These are phyloP conservation scores for Anoncus sp. DNA, from an alignment of 2,888 invertebrate species.

Conservation along the genomic window DNA sequence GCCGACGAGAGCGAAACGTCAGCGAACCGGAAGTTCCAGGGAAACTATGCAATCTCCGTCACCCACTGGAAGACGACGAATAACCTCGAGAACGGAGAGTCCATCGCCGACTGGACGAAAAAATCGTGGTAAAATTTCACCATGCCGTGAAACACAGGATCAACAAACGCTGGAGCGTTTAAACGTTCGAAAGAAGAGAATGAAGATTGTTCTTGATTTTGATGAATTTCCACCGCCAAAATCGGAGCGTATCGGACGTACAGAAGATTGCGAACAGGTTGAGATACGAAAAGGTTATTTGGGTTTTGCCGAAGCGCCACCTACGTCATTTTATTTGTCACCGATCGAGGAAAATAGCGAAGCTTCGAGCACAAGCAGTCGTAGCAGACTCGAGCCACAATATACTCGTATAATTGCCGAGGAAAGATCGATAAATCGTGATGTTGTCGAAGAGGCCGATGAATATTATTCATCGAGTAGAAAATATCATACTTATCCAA, in stretches of 20 bases:
- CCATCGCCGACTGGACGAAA: slow-evolving; percentile 10
- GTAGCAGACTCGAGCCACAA: slow-evolving; percentile 67
- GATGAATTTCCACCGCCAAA: slow-evolving; percentile 75
- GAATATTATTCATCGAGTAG: slow-evolving; percentile 69
- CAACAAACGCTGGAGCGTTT: slow-evolving; percentile 10
- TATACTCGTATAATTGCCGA: slow-evolving; percentile 50
- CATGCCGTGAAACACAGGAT: slow-evolving; percentile 15
- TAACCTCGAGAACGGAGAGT: slow-evolving; percentile 27
- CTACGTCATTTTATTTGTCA: slow-evolving; percentile 82
- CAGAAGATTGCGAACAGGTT: slow-evolving; percentile 41
- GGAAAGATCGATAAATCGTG: slow-evolving; percentile 36
- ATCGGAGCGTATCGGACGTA: slow-evolving; percentile 62
- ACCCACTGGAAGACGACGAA: slow-evolving; percentile 61
- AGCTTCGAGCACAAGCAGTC: slow-evolving; percentile 83
- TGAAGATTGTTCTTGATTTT: slow-evolving; percentile 75
- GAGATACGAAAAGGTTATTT: slow-evolving; percentile 51
- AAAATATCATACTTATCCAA: slow-evolving; percentile 85
- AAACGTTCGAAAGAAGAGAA: slow-evolving; percentile 61
- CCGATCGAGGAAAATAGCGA: slow-evolving; percentile 86
- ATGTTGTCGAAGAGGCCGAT: slow-evolving; percentile 38
- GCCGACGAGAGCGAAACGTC: slow-evolving; percentile 67
- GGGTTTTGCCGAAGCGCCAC: slow-evolving; percentile 62
- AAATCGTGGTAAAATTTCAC: slow-evolving; percentile 16
- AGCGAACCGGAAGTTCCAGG: slow-evolving; percentile 58
- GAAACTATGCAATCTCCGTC: slow-evolving; percentile 67